phyloP scores from a whole-genome alignment of 2,113 vertebrate genomes.

The Eudorcas thomsonii region DNA sequence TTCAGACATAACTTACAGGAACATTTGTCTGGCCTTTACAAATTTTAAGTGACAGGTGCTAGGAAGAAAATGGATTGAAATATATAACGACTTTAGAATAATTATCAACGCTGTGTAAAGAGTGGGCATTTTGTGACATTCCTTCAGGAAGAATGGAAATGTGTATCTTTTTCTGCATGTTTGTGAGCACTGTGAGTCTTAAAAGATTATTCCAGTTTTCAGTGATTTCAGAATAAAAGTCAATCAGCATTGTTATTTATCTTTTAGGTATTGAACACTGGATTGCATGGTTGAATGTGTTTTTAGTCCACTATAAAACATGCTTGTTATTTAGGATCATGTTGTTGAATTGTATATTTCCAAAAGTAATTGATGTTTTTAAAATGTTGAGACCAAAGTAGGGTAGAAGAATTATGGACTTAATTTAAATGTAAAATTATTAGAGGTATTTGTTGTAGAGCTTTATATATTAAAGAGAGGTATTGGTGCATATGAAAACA shows the following conservation, averaged over 20 bases:
- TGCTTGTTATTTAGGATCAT: constrained; percentile 68
- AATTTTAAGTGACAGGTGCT: constrained; percentile 30
- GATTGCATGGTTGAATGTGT: constrained; percentile 76
- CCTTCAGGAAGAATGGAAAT: constrained; percentile 64
- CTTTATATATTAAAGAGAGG: constrained; percentile 77
- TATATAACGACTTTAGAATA: constrained; percentile 46
- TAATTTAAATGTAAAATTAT: constrained; percentile 83
- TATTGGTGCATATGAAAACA: constrained; percentile 71
- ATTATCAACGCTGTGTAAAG: constrained; percentile 39
- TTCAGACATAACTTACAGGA: constrained; percentile 27
- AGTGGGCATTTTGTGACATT: constrained; percentile 47
- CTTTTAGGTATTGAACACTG: constrained; percentile 81
- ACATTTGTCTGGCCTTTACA: neutral
- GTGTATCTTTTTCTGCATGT: constrained; percentile 76
- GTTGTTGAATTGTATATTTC: constrained; percentile 78
- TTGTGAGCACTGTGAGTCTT: constrained; percentile 75
- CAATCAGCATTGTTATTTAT: constrained; percentile 78
- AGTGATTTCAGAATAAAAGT: constrained; percentile 58
- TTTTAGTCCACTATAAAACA: constrained; percentile 57
- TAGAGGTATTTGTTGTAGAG: constrained; percentile 80
- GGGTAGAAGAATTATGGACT: constrained; percentile 75
- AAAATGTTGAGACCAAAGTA: constrained; percentile 83
- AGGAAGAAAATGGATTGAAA: constrained; percentile 46
- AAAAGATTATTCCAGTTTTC: constrained; percentile 62
- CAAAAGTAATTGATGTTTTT: constrained; percentile 76